Percentiles rank a stretch among this genome's conserved stretches.
Evolutionary conservation across 2,888 invertebrate genomes (phyloP).

Genomic region (Oscheius myriophilus): DNA sequence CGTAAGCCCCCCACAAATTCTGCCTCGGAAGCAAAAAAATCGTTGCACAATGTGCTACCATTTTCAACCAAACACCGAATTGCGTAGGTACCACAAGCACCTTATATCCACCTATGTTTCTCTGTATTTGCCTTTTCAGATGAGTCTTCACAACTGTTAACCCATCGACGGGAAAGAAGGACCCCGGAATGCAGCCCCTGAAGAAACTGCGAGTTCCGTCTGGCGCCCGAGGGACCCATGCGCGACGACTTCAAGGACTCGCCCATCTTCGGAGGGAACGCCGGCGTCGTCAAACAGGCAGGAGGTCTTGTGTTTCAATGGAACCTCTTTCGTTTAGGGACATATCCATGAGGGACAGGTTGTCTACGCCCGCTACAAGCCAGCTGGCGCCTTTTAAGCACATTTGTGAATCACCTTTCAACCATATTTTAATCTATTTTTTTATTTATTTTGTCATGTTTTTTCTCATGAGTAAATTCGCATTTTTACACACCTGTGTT

Average conservation of each 20-base stretch:
- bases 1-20: too few species aligned
- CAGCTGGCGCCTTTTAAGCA: conserved; percentile 27
- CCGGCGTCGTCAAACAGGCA: conserved; percentile 38
- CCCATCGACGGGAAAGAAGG: conserved; percentile 46
- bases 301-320: background rate
- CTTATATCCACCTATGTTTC: too few species aligned
- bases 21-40: too few species aligned
- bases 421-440: too few species aligned
- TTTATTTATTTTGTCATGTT: too few species aligned
- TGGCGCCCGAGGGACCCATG: conserved; percentile 52
- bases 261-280: conserved; percentile 58
- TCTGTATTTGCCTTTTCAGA: conserved; percentile 20
- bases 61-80: too few species aligned
- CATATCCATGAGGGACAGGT: conserved; percentile 55
- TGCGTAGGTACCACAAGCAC: too few species aligned
- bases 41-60: too few species aligned
- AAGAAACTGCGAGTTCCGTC: conserved; percentile 54
- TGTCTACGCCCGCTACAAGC: conserved; percentile 54
- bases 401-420: too few species aligned
- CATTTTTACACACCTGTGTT: too few species aligned
- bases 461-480: too few species aligned
- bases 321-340: conserved; percentile 25
- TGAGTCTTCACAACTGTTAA: conserved; percentile 54
- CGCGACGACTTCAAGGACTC: conserved; percentile 44
- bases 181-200: conserved; percentile 52